Percentiles rank a stretch among this genome's conserved stretches.
phyloP scores from a whole-genome alignment of 2,888 invertebrate genomes.

The Calliphora vomitoria region DNA sequence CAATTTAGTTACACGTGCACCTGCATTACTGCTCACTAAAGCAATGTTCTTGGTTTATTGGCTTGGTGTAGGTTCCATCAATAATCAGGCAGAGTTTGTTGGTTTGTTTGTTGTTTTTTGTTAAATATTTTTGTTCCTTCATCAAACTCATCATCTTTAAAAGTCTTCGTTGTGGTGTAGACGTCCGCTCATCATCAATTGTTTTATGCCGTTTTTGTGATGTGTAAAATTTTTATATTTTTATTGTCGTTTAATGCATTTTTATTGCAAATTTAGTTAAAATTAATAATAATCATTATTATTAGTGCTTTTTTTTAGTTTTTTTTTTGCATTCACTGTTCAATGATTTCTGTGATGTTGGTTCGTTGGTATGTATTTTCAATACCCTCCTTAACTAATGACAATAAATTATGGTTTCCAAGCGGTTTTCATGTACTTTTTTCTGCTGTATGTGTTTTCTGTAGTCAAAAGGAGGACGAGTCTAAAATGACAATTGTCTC shows the following conservation, averaged over 20 bases:
- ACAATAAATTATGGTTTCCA: slow-evolving; percentile 72
- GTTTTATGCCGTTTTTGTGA: slow-evolving; percentile 50
- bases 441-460: neutral
- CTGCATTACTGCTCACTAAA: slow-evolving; percentile 56
- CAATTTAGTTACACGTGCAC: slow-evolving; percentile 72
- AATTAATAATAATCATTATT: slow-evolving; percentile 69
- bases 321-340: slow-evolving; percentile 22
- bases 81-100: slow-evolving; percentile 17
- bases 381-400: slow-evolving; percentile 65
- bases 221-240: slow-evolving; percentile 67
- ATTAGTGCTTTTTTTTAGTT: slow-evolving; percentile 19
- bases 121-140: slow-evolving; percentile 24
- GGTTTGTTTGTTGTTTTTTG: neutral
- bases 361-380: slow-evolving; percentile 25
- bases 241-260: slow-evolving; percentile 72
- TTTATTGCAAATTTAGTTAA: slow-evolving; percentile 74
- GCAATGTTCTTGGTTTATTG: slow-evolving; percentile 18
- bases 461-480: slow-evolving; percentile 44
- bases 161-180: neutral
- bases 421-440: slow-evolving; percentile 39
- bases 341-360: slow-evolving; percentile 9
- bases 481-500: slow-evolving; percentile 71
- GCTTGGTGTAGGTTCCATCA: slow-evolving; percentile 68
- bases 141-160: slow-evolving; percentile 43
- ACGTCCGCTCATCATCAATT: slow-evolving; percentile 9